phyloP scores from a whole-genome alignment of 2,113 vertebrate species.

The Nettapus auritus region DNA sequence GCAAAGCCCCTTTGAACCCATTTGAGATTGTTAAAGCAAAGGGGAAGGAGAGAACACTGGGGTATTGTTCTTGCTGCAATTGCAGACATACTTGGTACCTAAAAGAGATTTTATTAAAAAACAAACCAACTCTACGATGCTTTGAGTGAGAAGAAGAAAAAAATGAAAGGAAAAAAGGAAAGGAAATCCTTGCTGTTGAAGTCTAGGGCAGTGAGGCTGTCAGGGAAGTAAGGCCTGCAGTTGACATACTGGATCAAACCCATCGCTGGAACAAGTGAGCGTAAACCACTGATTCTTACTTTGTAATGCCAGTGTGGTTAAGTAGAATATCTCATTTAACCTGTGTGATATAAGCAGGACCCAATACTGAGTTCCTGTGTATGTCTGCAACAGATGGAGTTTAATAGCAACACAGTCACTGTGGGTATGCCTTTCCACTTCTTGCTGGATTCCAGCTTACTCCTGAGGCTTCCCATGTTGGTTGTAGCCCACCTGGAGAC shows the following conservation, averaged over 20 bases:
- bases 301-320: neutral
- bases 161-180: neutral
- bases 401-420: constrained; percentile 2
- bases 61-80: constrained; percentile 58
- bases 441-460: neutral
- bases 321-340: neutral
- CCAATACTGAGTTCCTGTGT: neutral
- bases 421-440: neutral
- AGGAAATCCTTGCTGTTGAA: neutral
- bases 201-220: neutral
- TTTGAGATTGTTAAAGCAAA: constrained; percentile 36
- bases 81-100: constrained; percentile 50
- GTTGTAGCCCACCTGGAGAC: neutral
- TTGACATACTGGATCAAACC: neutral
- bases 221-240: neutral
- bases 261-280: neutral
- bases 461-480: neutral
- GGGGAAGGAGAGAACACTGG: constrained; percentile 35
- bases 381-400: neutral
- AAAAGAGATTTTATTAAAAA: constrained; percentile 52
- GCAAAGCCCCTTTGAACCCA: constrained; percentile 34
- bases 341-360: constrained; percentile 1
- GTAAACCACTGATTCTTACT: neutral
- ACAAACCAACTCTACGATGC: neutral
- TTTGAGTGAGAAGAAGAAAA: constrained; percentile 1